Evolutionary conservation across 2,113 vertebrate genomes (phyloP).

Genomic region (Spilogale gracilis): DNA sequence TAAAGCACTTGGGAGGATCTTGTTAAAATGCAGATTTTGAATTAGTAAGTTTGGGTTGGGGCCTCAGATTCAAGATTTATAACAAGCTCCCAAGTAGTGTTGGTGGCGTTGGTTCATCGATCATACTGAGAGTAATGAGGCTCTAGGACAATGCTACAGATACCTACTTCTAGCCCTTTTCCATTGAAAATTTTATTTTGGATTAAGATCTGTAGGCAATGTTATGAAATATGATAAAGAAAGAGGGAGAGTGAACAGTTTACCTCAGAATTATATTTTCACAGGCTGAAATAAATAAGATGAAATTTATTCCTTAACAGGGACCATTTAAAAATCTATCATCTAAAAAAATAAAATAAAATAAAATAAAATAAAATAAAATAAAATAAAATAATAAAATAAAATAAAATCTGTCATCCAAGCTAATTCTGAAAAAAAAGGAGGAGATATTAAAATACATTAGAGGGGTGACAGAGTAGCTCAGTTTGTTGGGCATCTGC

Average conservation of each 20-base stretch:
- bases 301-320: constrained; percentile 24
- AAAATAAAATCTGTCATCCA: not conserved
- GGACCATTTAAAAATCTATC: not conserved
- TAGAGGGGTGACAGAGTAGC: not conserved
- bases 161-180: not conserved
- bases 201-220: constrained; percentile 49
- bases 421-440: constrained; percentile 24
- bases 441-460: not conserved
- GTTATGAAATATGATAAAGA: constrained; percentile 1
- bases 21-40: constrained; percentile 61
- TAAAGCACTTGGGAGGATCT: not conserved
- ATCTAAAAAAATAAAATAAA: not conserved
- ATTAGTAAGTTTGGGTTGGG: constrained; percentile 3
- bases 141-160: not conserved
- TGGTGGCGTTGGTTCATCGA: not conserved
- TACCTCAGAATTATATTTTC: constrained; percentile 56
- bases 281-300: constrained; percentile 15
- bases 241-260: constrained; percentile 30
- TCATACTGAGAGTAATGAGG: not conserved
- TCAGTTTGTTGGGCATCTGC: too few relatives aligned
- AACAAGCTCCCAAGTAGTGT: constrained; percentile 3
- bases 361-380: not conserved
- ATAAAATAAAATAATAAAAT: not conserved
- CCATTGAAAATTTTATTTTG: constrained; percentile 12
- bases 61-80: constrained; percentile 40